Conservation (phyloP, 2,113 vertebrate genomes). For the Gallinago jamesoni region DNA sequence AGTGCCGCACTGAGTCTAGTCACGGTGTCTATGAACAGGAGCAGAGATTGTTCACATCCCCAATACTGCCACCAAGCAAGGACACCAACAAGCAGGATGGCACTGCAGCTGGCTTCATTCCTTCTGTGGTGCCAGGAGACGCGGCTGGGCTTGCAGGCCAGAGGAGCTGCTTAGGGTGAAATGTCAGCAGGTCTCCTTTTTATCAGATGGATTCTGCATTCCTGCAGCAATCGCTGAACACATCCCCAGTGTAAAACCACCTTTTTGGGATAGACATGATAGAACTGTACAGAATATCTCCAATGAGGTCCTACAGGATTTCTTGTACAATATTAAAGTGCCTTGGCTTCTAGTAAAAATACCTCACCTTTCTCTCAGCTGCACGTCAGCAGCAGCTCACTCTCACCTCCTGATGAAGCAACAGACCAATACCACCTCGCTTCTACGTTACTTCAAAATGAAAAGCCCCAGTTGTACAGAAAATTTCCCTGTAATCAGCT, state of each 20-base stretch:
- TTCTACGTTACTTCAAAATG: background rate
- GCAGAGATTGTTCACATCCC: background rate
- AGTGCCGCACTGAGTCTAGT: no score
- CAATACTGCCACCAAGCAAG: background rate
- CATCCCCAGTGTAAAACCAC: background rate
- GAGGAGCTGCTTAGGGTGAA: background rate
- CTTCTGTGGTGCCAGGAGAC: fast-evolving
- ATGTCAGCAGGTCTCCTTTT: background rate
- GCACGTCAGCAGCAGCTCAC: background rate
- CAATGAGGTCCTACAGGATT: background rate
- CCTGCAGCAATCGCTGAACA: background rate
- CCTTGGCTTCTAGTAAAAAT: background rate
- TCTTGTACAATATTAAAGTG: background rate
- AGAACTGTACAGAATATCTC: background rate
- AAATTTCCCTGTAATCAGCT: background rate
- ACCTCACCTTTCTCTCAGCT: background rate
- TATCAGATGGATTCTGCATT: background rate
- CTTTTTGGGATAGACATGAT: background rate
- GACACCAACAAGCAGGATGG: background rate
- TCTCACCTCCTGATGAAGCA: background rate
- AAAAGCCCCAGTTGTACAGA: background rate
- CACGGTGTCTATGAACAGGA: fast-evolving
- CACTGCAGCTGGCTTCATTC: background rate
- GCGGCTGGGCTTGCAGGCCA: fast-evolving
- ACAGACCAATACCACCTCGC: background rate